A percentile compares a stretch with the other conserved stretches of the same genome.
Evolutionary conservation across 1,140 invertebrate genomes (phyloP).

Genomic region (Conus ventricosus): DNA sequence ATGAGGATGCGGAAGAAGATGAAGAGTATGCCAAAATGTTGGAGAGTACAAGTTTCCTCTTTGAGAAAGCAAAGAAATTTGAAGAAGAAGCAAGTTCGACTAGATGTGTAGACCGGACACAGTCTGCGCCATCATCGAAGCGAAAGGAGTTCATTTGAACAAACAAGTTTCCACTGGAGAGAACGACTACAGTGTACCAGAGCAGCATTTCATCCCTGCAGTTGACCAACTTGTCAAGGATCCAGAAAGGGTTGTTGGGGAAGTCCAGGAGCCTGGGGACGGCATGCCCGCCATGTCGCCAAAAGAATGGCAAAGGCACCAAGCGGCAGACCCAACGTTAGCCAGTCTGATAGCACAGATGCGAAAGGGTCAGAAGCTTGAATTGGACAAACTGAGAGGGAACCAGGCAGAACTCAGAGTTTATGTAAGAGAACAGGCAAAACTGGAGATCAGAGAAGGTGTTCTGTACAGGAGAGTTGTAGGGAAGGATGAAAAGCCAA

Average conservation of each 20-base stretch:
- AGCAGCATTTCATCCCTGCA: background rate
- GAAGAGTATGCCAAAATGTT: too few species aligned
- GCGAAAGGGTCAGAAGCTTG: background rate
- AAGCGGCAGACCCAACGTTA: slow-evolving; percentile 22
- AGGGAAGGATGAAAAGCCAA: background rate
- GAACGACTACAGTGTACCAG: background rate
- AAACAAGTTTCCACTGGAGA: background rate
- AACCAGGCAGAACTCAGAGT: slow-evolving; percentile 6
- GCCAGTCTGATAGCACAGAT: slow-evolving; percentile 2
- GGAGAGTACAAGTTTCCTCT: too few species aligned
- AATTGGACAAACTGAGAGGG: background rate
- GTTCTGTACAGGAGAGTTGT: slow-evolving; percentile 31
- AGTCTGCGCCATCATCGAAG: background rate
- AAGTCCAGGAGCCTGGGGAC: background rate
- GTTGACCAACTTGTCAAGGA: slow-evolving; percentile 2
- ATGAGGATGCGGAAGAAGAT: background rate
- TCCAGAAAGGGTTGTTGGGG: background rate
- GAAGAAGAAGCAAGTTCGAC: background rate
- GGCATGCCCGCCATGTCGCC: too few species aligned
- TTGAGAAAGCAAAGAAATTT: background rate
- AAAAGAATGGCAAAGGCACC: slow-evolving; percentile 38
- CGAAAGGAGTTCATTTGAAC: background rate
- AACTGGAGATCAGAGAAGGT: slow-evolving; percentile 31
- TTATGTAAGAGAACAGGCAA: slow-evolving; percentile 32
- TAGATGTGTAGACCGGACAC: background rate